Base-by-base conservation (phyloP, 2,113 vertebrate genomes). In the Andinoacara biseriatus region DNA sequence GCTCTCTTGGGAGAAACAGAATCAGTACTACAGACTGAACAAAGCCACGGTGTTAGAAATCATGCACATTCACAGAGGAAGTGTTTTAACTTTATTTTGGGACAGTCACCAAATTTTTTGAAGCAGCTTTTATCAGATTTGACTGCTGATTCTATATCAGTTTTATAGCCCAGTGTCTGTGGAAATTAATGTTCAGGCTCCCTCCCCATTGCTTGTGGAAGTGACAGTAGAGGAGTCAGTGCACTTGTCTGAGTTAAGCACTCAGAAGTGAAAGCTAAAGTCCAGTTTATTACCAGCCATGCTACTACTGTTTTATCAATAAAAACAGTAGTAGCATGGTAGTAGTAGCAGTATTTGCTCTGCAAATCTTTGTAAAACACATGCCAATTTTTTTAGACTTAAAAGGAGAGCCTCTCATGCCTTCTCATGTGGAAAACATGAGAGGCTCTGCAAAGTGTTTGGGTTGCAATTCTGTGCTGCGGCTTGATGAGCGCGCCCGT, bases 401-500 rank as follows among this genome's bases (percentile, higher is more conserved):
- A 14, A 11, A 52, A 49, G 1, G 38, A 0, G 24, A 13, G 18
- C 24, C 29, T 69, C 65, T 52, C 17, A 18, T 54, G 46, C 26
- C 26, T 49, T 69, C 43, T 69, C 18, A 54, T 1, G 26, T 72
- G 10, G 8, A 54, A 35, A 62, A 2, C 29, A 72, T n/a, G 24
- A 31, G 33, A 57, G 80, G 22, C 49, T 26, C 61, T 46, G 20
- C 43, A 57, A 38, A 74, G 75, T 60, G 7, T 43, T 5, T 17
- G 35, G 22, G 24, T 5, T 46, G 33, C 60, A 29, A 20, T 58
- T 11, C 10, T 58, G 15, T 72, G 15, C 67, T 72, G 46, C 0
- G 11, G 43, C 46, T 54, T 72, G 54, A 72, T 72, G 67, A 72
- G 67, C 20, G 15, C 58, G 35, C 35, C n/a, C n/a, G 10, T 79